Base-by-base conservation (phyloP, 2,113 vertebrate species). In the Mormyrus iriodes region DNA sequence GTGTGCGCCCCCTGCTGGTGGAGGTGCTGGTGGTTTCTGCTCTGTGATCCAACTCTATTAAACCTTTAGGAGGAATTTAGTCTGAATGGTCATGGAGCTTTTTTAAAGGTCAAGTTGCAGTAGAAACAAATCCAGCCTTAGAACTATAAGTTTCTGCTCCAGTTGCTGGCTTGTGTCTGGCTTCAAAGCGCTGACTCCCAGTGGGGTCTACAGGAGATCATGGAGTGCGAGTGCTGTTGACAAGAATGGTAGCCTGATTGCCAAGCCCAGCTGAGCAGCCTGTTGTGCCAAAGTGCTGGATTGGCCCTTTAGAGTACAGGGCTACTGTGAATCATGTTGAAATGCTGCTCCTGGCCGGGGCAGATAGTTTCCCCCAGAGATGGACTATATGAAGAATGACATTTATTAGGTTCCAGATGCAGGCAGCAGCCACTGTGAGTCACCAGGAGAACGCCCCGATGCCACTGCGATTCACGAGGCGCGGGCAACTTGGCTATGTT, bases 31-130 rank as follows among this genome's bases (percentile, higher is more conserved):
- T 24, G 3, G 1, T 51, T 49, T n/a, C 35, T 17, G 73, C 31
- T 79, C 73, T 90, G 58, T 86, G 55, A 91, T 89, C 85, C 1
- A 7, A 31, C 31, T 73, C 13, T 65, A 31, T 65, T 65, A 65
- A 27, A 65, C 61, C 55, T 61, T 24, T n/a, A 92, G 90, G 88
- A 73, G 73, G 91, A 91, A 27, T 42, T 84, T 46, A 84, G 79
- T 84, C 39, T 84, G 39, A 84, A 46, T 9, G 8, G 1, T 10
- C 9, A 84, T 84, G 42, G 46, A 49, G 39, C 65, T 73, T 73
- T 69, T 27, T 15, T 35, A 73, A 73, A 31, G 65, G 31, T 35
- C 65, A 73, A 73, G 27, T 31, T 73, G 65, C 65, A 5, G 27
- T 4, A 73, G 27, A 73, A 73, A 73, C 13, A 35, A 73, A 73